Evolutionary conservation across 2,797 vertebrate genomes (phyloP).

Genomic region (Halcyon smyrnensis): DNA sequence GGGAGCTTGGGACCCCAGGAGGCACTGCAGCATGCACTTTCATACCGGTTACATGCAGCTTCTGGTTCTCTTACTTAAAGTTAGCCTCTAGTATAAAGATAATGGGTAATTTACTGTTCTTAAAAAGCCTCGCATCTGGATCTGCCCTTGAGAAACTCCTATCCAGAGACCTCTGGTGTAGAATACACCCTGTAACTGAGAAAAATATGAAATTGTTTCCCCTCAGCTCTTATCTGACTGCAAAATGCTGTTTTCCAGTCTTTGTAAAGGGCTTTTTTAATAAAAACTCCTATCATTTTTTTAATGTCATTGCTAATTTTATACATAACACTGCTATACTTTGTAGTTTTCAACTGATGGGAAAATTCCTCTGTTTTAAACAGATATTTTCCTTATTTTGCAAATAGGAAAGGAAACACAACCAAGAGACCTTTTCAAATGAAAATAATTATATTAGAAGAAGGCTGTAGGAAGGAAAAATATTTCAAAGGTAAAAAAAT

Average conservation of each 20-base stretch:
- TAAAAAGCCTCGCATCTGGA: not conserved
- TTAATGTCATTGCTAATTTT: not conserved
- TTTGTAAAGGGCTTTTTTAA: not conserved
- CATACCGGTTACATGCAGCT: not conserved
- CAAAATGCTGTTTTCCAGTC: not conserved
- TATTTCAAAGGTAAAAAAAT: not conserved
- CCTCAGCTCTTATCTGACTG: not conserved
- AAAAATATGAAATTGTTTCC: not conserved
- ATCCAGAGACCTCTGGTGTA: not conserved
- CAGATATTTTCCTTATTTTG: not conserved
- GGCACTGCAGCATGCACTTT: not conserved
- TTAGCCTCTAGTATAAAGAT: not conserved
- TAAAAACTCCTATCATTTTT: not conserved
- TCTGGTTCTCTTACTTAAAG: not conserved
- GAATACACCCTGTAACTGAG: not conserved
- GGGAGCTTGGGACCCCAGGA: not conserved
- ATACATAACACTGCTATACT: not conserved
- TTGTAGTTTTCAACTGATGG: not conserved
- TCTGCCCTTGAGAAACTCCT: not conserved
- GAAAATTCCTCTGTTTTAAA: not conserved
- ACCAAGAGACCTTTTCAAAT: not conserved
- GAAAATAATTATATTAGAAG: not conserved
- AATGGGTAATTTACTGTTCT: rapidly evolving
- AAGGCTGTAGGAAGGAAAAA: not conserved
- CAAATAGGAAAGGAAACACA: not conserved